Evolutionary conservation across 2,113 vertebrate species (phyloP).

Genomic region (Vulpes ferrilata): DNA sequence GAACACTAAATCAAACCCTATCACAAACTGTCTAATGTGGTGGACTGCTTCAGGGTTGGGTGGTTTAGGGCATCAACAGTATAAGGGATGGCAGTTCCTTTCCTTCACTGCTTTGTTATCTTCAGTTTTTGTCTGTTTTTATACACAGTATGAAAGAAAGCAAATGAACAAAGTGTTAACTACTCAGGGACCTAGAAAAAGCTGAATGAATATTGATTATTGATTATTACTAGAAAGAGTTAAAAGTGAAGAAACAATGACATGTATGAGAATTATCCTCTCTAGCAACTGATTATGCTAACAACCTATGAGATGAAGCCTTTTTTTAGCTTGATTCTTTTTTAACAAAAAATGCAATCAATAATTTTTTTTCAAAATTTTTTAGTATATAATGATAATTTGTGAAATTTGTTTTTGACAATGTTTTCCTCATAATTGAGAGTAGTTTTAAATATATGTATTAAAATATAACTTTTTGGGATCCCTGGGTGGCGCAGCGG

Average conservation of each 20-base stretch:
- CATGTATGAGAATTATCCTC: neutral
- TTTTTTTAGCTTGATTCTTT: neutral
- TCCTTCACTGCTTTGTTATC: neutral
- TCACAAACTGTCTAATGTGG: neutral
- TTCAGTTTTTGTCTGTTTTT: neutral
- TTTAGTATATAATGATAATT: neutral
- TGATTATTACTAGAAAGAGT: neutral
- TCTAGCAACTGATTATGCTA: neutral
- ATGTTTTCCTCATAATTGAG: neutral
- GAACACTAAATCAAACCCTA: neutral
- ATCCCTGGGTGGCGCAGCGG: too few species aligned
- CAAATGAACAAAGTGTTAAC: neutral
- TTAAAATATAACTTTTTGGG: neutral
- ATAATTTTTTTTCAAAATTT: neutral
- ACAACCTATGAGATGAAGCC: neutral
- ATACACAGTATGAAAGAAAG: neutral
- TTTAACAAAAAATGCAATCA: neutral
- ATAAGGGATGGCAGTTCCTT: neutral
- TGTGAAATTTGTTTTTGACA: neutral
- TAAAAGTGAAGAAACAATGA: neutral
- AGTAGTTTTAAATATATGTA: neutral
- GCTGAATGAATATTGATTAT: neutral
- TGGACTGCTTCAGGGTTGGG: accelerated
- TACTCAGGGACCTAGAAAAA: neutral
- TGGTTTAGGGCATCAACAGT: neutral